These are phyloP conservation scores for Lordiphosa stackelbergi DNA, from an alignment of 1,140 invertebrate genomes.

Conservation along the genomic window DNA sequence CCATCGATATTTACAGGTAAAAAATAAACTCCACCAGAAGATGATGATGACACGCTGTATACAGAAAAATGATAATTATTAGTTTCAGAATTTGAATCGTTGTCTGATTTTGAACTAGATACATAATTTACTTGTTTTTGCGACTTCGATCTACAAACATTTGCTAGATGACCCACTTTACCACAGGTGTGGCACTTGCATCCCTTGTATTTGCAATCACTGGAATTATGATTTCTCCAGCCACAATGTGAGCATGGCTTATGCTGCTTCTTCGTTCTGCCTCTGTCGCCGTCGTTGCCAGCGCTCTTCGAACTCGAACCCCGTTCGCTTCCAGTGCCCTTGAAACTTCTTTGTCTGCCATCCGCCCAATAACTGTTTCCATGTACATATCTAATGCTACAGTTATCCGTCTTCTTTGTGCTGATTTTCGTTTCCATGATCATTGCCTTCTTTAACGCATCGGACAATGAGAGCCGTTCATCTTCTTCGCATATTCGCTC, in stretches of 20 bases:
- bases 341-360: constrained; percentile 2
- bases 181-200: constrained; percentile 10
- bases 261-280: background rate
- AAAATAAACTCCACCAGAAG: constrained; percentile 12
- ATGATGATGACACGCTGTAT: constrained; percentile 9
- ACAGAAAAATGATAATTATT: constrained; percentile 11
- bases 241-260: background rate
- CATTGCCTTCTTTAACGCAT: constrained; percentile 10
- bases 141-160: constrained; percentile 1
- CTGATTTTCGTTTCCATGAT: constrained; percentile 7
- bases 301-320: background rate
- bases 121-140: constrained; percentile 12
- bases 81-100: constrained; percentile 1
- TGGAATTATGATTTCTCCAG: too few species aligned
- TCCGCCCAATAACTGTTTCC: too few species aligned
- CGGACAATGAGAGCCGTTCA: background rate
- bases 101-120: background rate
- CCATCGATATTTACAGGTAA: too few species aligned
- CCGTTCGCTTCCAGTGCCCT: background rate
- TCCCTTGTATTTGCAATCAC: background rate
- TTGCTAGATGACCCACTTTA: constrained; percentile 15
- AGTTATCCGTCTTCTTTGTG: background rate
- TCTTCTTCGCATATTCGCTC: constrained; percentile 3
- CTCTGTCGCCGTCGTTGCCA: background rate
- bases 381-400: constrained; percentile 1